Conservation (phyloP, 2,113 vertebrate genomes). For the Eonycteris spelaea region DNA sequence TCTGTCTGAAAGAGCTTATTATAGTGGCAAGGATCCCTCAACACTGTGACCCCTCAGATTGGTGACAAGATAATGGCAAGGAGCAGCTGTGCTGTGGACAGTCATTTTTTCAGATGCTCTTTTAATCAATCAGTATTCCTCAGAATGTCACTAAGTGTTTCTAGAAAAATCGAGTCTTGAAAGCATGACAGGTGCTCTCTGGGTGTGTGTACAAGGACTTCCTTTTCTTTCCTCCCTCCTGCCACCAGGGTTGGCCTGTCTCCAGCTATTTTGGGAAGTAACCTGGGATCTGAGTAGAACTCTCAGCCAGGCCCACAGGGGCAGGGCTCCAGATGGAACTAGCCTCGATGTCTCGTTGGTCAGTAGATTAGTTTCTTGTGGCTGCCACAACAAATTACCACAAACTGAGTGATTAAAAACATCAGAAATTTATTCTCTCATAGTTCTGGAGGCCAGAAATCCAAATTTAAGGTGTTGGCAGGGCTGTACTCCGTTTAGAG, state of each 20-base stretch:
- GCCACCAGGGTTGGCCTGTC: not conserved
- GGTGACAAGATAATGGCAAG: conserved; percentile 64
- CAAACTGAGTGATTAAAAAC: not conserved
- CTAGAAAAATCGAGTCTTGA: conserved; percentile 53
- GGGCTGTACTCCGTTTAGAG: not conserved
- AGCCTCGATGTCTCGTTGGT: not conserved
- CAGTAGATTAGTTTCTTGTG: not conserved
- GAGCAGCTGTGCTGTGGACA: conserved; percentile 29
- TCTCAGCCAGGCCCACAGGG: not conserved
- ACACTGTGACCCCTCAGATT: conserved; percentile 38
- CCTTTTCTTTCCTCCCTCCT: not conserved
- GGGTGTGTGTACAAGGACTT: not conserved
- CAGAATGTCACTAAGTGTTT: conserved; percentile 56
- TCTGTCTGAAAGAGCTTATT: conserved; percentile 47
- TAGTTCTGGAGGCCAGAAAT: not conserved
- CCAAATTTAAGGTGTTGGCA: not conserved
- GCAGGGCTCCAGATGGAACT: not conserved
- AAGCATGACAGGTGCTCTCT: conserved; percentile 33
- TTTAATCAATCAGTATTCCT: conserved; percentile 61
- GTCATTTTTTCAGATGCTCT: conserved; percentile 52
- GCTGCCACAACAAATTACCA: not conserved
- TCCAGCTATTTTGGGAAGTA: not conserved
- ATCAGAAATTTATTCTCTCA: not conserved
- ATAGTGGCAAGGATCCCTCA: conserved; percentile 9
- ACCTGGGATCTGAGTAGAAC: not conserved